Base-by-base conservation (phyloP, 92 coral and sea anemone species). In the Phenganax marumi region DNA sequence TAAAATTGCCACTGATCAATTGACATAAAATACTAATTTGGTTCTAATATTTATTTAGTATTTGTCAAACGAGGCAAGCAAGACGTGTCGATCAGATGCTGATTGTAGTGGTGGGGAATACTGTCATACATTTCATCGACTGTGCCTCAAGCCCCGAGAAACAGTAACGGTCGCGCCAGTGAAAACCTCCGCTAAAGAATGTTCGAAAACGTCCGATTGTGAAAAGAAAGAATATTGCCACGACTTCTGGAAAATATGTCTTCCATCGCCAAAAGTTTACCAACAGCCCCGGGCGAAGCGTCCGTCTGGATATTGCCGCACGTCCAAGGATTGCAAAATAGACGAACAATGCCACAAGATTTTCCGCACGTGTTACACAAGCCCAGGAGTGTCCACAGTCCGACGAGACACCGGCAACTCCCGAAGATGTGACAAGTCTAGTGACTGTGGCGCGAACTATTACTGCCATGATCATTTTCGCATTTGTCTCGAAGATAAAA, bases 381-480 rank as follows among this genome's bases (percentile, higher is more conserved):
- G 81, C 50, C 81, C 81, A 11, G 68, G 49, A 16, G 19, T 56
- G 49, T 46, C 81, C 9, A 48, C 81, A 4, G 79, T 74, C 48
- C 79, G 79, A 50, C 49, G 81, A 56, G 50, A 48, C n/a, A 16
- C 69, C 50, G 50, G 50, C 25, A 57, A 26, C 57, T 76, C 81
- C 22, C 81, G 68, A 14, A 76, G 23, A 50, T 76, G 81, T 24
- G 52, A 12, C 10, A 1, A 24, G 49, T 12, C 49, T 12, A 48
- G 52, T 50, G 81, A 56, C 1, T 76, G 81, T 50, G 68, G 81
- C 10, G 23, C 50, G 21, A 76, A 76, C 52, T 76, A 12, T 51
- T 76, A 76, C 68, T 76, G 81, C n/a, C 81, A 76, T 57, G 81
- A 76, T 25, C 68, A 54, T 43, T 76, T 76, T 39, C 68, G 52